Conservation (phyloP, 2,888 invertebrate species). For the Hirtodrosophila duncani region DNA sequence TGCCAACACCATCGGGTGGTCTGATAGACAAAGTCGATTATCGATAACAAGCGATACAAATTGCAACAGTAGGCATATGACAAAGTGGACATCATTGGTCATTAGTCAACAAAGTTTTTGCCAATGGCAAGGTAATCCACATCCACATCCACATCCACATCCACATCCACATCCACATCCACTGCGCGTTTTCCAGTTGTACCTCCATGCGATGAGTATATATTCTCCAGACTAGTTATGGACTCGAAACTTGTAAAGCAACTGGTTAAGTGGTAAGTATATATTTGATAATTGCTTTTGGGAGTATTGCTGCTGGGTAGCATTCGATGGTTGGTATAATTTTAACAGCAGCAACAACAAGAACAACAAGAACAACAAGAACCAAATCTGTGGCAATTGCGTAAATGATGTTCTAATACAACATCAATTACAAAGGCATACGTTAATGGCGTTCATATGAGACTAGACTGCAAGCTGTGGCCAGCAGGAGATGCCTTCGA, state of each 20-base stretch:
- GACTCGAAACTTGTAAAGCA: slow-evolving; percentile 9
- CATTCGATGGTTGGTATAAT: too few relatives aligned
- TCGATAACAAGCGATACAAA: too few relatives aligned
- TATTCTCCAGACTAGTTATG: slow-evolving; percentile 10
- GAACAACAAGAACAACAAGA: slow-evolving; percentile 16
- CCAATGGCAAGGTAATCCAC: slow-evolving; percentile 54
- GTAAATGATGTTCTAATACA: slow-evolving; percentile 72
- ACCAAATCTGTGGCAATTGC: slow-evolving; percentile 62
- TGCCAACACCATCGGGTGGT: too few relatives aligned
- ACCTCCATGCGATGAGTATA: too few relatives aligned
- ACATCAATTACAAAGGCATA: slow-evolving; percentile 70
- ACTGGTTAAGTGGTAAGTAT: slow-evolving; percentile 27
- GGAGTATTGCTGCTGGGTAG: slow-evolving; percentile 1
- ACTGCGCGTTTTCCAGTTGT: too few relatives aligned
- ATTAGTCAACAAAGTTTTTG: slow-evolving; percentile 36
- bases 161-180: too few relatives aligned
- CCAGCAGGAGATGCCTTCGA: slow-evolving; percentile 48
- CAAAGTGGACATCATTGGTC: slow-evolving; percentile 35
- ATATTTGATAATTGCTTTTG: slow-evolving; percentile 46
- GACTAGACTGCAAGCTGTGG: slow-evolving; percentile 59
- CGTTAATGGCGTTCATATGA: too few relatives aligned
- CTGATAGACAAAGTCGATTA: too few relatives aligned
- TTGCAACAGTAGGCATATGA: slow-evolving; percentile 12
- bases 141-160: slow-evolving; percentile 3
- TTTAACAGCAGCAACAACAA: slow-evolving; percentile 18